Evolutionary conservation across 2,888 invertebrate genomes (phyloP).

Genomic region (Incurvaria masculella): DNA sequence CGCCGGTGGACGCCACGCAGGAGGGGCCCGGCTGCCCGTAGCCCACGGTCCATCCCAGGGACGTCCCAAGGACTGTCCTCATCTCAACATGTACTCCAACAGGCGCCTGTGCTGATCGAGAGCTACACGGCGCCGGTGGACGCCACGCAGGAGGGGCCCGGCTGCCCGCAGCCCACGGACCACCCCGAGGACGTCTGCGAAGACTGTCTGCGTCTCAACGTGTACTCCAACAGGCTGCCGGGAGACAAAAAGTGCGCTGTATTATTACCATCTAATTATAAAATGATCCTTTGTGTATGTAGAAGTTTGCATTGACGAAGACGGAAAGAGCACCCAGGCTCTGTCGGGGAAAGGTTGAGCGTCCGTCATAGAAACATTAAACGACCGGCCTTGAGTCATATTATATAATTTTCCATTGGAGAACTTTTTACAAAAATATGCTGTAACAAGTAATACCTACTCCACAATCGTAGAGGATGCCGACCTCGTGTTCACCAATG

Average conservation of each 20-base stretch:
- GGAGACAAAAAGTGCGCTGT: background rate
- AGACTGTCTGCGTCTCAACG: slow-evolving; percentile 63
- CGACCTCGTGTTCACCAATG: too few species aligned
- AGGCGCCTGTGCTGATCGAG: slow-evolving; percentile 17
- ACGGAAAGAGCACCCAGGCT: slow-evolving; percentile 19
- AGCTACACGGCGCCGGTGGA: too few species aligned
- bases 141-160: too few species aligned
- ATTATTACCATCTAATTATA: background rate
- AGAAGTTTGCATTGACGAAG: background rate
- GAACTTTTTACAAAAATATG: too few species aligned
- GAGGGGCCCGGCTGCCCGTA: slow-evolving; percentile 1
- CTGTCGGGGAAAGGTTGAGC: too few species aligned
- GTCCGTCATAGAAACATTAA: too few species aligned
- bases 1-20: slow-evolving; percentile 51
- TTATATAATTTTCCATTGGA: too few species aligned
- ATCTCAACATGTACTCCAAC: slow-evolving; percentile 51
- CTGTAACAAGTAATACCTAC: too few species aligned
- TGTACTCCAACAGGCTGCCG: slow-evolving; percentile 41
- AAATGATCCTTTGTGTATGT: background rate
- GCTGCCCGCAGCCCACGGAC: background rate
- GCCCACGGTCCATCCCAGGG: slow-evolving; percentile 13
- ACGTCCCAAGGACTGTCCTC: slow-evolving; percentile 50
- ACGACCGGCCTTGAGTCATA: too few species aligned
- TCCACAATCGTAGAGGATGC: too few species aligned
- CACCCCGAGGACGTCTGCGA: slow-evolving; percentile 37